Evolutionary conservation across 2,797 vertebrate species (phyloP), one percentile per base, ranked within the genome.

Genomic region (Melanotaenia maccullochi): DNA sequence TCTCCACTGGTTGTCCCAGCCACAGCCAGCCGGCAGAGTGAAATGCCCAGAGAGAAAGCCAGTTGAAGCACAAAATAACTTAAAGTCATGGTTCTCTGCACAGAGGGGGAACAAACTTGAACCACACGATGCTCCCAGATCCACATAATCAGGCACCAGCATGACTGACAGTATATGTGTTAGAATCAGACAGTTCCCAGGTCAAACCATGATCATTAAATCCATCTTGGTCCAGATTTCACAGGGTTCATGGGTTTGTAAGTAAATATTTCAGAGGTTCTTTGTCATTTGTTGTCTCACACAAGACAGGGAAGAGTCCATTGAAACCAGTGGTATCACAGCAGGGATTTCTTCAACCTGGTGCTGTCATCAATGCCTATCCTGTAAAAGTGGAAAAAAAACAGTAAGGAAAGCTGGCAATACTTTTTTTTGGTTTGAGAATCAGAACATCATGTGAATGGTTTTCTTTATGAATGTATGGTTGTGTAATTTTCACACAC

Each of bases 161-260:
- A 90, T 88, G 85, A 79, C 81, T 75, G 82, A 70, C 66, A 36
- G 56, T 68, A 32, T 65, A 12, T 60, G 65, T 60, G 60, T 75
- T 57, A 44, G 25, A 60, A 58, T 64, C 64, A 42, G 54, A 68
- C 25, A 3, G 65, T 38, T 78, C 30, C 71, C 16, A 47, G 42
- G 25, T 79, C 75, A 78, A 73, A 71, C 42, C 78, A 25, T 4
- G 28, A 58, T 65, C 13, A 36, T 9, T 22, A 56, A 40, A 63
- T 35, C 14, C 28, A 22, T 38, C 49, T 18, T 16, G 40, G 56
- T 74, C 64, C 65, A 38, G 14, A 76, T 75, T 68, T 68, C 0
- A 66, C 47, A 68, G 51, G 66, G 61, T 77, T 75, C 18, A 4
- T 56, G 57, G 13, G 42, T 80, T 51, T 47, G 38, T 49, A 60